phyloP scores from a whole-genome alignment of 2,113 vertebrate species.

The Tragelaphus strepsiceros region DNA sequence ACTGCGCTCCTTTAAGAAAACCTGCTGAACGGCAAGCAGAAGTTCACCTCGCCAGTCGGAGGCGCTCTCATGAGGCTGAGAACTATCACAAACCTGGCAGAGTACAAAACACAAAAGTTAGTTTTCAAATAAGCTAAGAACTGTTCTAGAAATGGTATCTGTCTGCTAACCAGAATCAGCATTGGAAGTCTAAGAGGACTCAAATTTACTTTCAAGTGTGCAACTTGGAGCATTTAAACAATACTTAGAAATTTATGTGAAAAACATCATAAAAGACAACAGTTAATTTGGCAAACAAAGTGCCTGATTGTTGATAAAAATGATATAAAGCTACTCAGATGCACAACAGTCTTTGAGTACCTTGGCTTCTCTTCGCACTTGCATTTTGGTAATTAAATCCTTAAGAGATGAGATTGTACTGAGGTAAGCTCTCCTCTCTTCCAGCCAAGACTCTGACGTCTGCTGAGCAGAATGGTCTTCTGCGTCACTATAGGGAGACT shows the following conservation, averaged over 20 bases:
- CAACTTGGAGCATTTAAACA: background rate
- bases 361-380: slow-evolving; percentile 82
- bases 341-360: slow-evolving; percentile 70
- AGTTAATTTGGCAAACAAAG: background rate
- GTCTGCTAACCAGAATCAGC: slow-evolving; percentile 2
- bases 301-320: background rate
- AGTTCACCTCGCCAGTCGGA: slow-evolving; percentile 91
- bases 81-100: slow-evolving; percentile 67
- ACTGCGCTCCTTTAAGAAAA: slow-evolving; percentile 86
- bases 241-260: background rate
- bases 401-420: slow-evolving; percentile 88
- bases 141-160: background rate
- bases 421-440: slow-evolving; percentile 88
- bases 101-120: slow-evolving; percentile 47
- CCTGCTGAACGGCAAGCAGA: slow-evolving; percentile 86
- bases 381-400: slow-evolving; percentile 88
- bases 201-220: slow-evolving; percentile 8
- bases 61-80: slow-evolving; percentile 63
- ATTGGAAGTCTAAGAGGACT: background rate
- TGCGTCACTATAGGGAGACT: slow-evolving; percentile 82
- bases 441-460: slow-evolving; percentile 80
- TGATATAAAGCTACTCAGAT: background rate
- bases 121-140: background rate
- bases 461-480: slow-evolving; percentile 73
- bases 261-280: background rate